A percentile compares a stretch with the other conserved stretches of the same genome.
Conservation (phyloP, 2,888 invertebrate species). For the Halocaridina rubra region DNA sequence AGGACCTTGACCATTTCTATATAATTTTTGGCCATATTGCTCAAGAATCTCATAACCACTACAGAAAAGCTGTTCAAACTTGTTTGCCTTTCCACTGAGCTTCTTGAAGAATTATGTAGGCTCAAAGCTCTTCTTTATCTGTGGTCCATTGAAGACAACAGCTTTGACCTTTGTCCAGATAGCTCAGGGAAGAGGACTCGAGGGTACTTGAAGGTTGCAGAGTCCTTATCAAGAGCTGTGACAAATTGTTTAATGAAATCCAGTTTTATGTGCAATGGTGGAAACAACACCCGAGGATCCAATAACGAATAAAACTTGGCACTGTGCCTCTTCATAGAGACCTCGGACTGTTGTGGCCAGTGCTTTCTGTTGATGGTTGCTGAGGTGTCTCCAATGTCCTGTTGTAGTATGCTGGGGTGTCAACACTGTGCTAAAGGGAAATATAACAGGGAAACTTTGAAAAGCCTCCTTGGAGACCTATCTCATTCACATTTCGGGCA, state of each 20-base stretch:
- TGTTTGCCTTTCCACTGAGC: not conserved
- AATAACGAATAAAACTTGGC: not conserved
- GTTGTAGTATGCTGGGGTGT: not conserved
- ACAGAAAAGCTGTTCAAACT: not conserved
- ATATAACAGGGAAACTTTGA: not conserved
- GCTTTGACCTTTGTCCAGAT: not conserved
- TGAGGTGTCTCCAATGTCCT: not conserved
- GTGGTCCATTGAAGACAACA: not conserved
- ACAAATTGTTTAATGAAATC: not conserved
- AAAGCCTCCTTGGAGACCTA: too few species aligned
- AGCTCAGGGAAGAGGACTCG: not conserved
- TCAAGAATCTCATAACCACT: not conserved
- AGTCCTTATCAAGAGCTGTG: not conserved
- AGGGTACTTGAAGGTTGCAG: not conserved
- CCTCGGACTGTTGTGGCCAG: not conserved
- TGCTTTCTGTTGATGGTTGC: not conserved
- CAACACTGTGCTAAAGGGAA: not conserved
- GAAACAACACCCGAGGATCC: not conserved
- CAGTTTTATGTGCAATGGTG: not conserved
- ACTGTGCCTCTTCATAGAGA: not conserved
- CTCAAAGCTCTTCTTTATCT: not conserved
- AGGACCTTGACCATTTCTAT: conserved; percentile 33
- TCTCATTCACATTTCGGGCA: not conserved
- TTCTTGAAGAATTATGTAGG: not conserved
- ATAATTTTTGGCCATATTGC: too few species aligned